Evolutionary conservation across 1,140 invertebrate species (phyloP), one percentile per base, ranked within the genome.

Genomic region (Eumeta japonica): DNA sequence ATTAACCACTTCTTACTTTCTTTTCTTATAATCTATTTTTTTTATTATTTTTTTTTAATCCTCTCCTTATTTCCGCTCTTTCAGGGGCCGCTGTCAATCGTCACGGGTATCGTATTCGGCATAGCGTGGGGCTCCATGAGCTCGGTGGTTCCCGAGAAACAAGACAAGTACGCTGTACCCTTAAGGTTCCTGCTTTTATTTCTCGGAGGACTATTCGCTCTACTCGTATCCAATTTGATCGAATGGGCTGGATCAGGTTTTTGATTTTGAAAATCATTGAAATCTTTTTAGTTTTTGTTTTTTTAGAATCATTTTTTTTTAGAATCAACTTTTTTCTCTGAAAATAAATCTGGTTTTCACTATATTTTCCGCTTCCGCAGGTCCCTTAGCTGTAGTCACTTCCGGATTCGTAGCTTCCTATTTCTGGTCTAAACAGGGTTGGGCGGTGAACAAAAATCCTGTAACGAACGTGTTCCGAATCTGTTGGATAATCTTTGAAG

Each of bases 401-500:
- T 82, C 90, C 1, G 87, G 91, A 1, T 94, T 94, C 71, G 81
- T 91, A 34, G 89, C 89, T 27, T 86, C 85, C 40, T 70, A 76
- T 34, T 77, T 57, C 49, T 92, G 89, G 89, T 82, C 84, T 15
- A 80, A 84, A 49, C 84, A 90, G 65, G 88, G 88, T 28, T 90
- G 88, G 88, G 80, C 85, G 13, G 80, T 89, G 10, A 88, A 90
- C 53, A 87, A 90, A 39, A 91, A 92, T 64, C 86, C 88, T 1
- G 88, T 94, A 2, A 84, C 85, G 13, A 86, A 87, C n/a, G 81
- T 89, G 10, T 92, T 94, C 48, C 87, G 87, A 68, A 89, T 92
- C 30, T 82, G 95, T 47, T 97, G 94, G 93, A 89, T 91, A 81
- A 84, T 96, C 35, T 94, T 94, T 55, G 90, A 97, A 65, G 92